Percentiles rank a stretch among this genome's conserved stretches.
Evolutionary conservation across 2,113 vertebrate genomes (phyloP).

Genomic region (Oreochromis aureus): DNA sequence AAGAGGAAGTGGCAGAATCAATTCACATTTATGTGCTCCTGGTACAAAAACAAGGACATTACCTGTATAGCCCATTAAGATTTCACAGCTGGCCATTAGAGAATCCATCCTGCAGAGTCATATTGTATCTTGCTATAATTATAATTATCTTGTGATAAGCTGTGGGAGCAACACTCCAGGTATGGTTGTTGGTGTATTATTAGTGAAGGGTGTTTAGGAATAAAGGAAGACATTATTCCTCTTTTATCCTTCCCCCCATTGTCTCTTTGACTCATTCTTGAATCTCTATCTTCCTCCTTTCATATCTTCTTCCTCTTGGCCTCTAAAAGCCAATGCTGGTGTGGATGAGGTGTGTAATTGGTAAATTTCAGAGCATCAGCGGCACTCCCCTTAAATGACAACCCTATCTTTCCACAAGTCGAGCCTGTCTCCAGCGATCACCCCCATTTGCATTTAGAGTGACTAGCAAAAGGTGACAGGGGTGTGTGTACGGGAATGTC

Average conservation of each 20-base stretch:
- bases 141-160: conserved; percentile 17
- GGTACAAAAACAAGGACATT: conserved; percentile 23
- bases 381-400: conserved; percentile 71
- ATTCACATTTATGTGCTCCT: not conserved
- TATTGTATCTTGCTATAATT: conserved; percentile 18
- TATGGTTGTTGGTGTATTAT: not conserved
- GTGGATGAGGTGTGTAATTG: conserved; percentile 67
- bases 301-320: not conserved
- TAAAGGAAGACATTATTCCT: not conserved
- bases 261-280: not conserved
- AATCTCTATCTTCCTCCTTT: not conserved
- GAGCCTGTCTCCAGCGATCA: conserved; percentile 58
- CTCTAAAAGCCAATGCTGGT: not conserved
- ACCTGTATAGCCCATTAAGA: conserved; percentile 3
- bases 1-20: not conserved
- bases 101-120: conserved; percentile 1
- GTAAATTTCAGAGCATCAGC: conserved; percentile 72
- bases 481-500: not conserved
- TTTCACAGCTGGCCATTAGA: not conserved
- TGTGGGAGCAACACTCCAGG: not conserved
- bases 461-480: conserved; percentile 51
- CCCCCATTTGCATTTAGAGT: conserved; percentile 72
- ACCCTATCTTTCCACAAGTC: conserved; percentile 68
- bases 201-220: not conserved
- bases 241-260: not conserved